These are phyloP conservation scores for Castor canadensis DNA, from an alignment of 2,113 vertebrate genomes.

Conservation along the genomic window DNA sequence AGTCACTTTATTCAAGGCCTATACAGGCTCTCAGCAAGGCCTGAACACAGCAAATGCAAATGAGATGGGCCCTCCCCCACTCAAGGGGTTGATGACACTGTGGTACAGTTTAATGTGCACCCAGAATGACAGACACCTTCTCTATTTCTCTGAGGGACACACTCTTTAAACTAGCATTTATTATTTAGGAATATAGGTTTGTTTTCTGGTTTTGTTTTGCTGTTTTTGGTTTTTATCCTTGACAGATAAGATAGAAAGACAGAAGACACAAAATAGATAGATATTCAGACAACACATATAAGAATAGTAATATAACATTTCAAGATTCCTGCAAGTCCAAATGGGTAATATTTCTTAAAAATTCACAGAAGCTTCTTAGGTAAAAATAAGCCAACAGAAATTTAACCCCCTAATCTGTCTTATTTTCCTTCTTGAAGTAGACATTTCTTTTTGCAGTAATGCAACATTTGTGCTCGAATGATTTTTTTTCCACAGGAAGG, in stretches of 20 bases:
- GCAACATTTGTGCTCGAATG: neutral
- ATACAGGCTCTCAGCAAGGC: conserved; percentile 90
- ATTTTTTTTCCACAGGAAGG: neutral
- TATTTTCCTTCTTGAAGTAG: conserved; percentile 9
- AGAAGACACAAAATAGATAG: neutral
- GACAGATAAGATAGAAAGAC: neutral
- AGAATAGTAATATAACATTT: neutral
- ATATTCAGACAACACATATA: neutral
- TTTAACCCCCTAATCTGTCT: neutral
- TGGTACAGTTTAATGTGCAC: conserved; percentile 78
- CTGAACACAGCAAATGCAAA: conserved; percentile 89
- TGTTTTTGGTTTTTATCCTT: conserved; percentile 47
- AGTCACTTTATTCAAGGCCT: conserved; percentile 88
- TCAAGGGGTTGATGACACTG: conserved; percentile 88
- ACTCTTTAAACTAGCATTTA: conserved; percentile 72
- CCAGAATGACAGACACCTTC: conserved; percentile 72
- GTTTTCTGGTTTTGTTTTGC: conserved; percentile 12
- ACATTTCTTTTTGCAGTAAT: neutral
- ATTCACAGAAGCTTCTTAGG: conserved; percentile 40
- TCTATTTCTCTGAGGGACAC: conserved; percentile 66
- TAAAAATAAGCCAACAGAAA: conserved; percentile 36
- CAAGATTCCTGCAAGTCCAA: conserved; percentile 42
- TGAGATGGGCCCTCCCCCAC: conserved; percentile 88
- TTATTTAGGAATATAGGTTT: neutral
- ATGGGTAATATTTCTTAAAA: conserved; percentile 16